Conservation (phyloP, 2,113 vertebrate genomes). For the Pogonocichla stellata region DNA sequence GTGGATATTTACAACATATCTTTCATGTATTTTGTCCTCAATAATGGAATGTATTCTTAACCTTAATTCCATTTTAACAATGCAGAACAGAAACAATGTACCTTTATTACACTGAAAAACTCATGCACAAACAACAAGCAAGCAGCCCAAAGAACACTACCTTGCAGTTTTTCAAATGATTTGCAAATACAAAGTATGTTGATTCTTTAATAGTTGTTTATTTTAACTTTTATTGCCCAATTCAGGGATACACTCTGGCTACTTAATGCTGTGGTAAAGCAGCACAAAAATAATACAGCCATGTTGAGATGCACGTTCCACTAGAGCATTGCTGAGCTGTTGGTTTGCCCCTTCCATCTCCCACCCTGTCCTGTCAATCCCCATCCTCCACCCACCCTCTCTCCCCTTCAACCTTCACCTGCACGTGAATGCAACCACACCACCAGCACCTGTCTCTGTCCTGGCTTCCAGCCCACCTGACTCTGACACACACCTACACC, state of each 20-base stretch:
- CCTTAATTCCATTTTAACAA: not conserved
- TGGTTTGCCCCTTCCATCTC: not conserved
- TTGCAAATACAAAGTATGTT: not conserved
- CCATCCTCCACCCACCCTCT: not conserved
- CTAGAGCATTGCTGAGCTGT: not conserved
- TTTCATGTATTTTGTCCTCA: not conserved
- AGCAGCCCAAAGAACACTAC: not conserved
- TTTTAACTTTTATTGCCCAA: conserved; percentile 49
- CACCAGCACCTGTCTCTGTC: not conserved
- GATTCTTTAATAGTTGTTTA: conserved; percentile 42
- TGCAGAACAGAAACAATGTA: not conserved
- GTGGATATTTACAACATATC: not conserved
- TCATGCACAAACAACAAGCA: not conserved
- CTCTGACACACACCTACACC: not conserved
- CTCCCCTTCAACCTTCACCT: not conserved
- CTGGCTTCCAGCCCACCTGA: not conserved
- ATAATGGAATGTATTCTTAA: not conserved
- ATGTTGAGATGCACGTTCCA: not conserved
- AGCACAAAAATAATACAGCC: conserved; percentile 38
- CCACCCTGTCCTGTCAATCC: not conserved
- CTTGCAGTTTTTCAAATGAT: conserved; percentile 13
- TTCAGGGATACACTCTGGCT: conserved; percentile 54
- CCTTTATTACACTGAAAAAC: not conserved
- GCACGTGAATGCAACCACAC: not conserved
- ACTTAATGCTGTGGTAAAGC: conserved; percentile 36